Conservation (phyloP, 2,888 invertebrate genomes). For the Eupithecia tripunctaria region DNA sequence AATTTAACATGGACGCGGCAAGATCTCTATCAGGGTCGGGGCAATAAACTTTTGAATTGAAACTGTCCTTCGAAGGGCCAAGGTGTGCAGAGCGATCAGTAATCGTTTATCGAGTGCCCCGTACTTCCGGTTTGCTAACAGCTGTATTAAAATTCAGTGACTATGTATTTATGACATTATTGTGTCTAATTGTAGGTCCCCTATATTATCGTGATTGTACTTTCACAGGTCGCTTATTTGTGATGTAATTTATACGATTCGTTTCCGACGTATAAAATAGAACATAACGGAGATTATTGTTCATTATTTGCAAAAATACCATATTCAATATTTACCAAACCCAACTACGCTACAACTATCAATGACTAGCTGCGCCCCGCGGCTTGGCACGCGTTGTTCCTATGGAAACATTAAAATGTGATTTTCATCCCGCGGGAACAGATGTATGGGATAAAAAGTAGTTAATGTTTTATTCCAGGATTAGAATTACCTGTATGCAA, state of each 20-base stretch:
- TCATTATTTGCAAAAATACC: too few species aligned
- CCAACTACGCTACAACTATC: neutral
- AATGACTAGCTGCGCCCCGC: too few species aligned
- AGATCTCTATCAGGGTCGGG: constrained; percentile 17
- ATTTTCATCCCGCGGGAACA: too few species aligned
- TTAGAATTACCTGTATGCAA: too few species aligned
- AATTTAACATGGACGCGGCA: constrained; percentile 8
- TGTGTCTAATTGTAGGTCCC: neutral
- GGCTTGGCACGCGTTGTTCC: too few species aligned
- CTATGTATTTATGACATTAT: constrained; percentile 14
- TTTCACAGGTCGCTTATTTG: neutral
- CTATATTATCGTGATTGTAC: neutral
- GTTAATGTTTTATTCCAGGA: too few species aligned
- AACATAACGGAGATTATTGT: too few species aligned
- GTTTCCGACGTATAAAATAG: neutral
- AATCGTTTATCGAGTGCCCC: constrained; percentile 30
- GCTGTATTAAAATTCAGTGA: constrained; percentile 25
- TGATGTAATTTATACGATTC: neutral
- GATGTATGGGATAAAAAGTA: too few species aligned
- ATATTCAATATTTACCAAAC: too few species aligned
- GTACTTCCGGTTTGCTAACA: constrained; percentile 28
- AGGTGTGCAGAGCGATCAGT: constrained; percentile 31
- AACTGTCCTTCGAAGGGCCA: constrained; percentile 27
- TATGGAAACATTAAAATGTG: too few species aligned
- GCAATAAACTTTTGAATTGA: constrained; percentile 24